Conservation (phyloP, 2,113 vertebrate species). For the Echinops telfairi region DNA sequence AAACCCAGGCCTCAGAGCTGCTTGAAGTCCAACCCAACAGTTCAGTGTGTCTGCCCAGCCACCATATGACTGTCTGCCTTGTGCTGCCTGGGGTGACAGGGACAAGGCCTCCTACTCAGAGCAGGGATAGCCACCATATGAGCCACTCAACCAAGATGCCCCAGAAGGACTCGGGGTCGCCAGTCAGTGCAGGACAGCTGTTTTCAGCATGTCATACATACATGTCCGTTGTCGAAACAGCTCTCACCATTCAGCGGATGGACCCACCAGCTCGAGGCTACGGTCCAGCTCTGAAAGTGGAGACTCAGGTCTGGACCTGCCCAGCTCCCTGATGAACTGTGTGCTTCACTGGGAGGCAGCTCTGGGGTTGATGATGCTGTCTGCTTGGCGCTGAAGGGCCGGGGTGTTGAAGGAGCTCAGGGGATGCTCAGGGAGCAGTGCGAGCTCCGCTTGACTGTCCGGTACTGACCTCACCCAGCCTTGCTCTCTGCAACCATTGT, state of each 20-base stretch:
- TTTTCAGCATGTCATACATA: conserved; percentile 59
- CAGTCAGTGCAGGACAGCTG: not conserved
- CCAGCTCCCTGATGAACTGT: not conserved
- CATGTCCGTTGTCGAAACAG: not conserved
- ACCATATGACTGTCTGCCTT: not conserved
- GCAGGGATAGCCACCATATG: not conserved
- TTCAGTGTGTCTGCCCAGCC: too few relatives aligned
- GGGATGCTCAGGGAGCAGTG: accelerated
- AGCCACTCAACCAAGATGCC: not conserved
- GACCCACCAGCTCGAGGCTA: accelerated
- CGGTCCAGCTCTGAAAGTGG: not conserved
- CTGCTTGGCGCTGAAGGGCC: not conserved
- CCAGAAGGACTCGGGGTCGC: conserved; percentile 64
- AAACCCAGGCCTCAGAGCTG: not conserved
- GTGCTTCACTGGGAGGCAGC: not conserved
- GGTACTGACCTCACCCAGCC: not conserved
- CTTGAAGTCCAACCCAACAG: not conserved
- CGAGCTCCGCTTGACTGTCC: not conserved
- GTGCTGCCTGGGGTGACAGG: not conserved
- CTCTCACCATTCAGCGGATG: too few relatives aligned
- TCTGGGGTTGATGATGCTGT: not conserved
- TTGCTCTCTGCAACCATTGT: too few relatives aligned
- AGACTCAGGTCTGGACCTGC: not conserved
- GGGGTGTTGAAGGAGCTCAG: not conserved
- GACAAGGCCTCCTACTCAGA: not conserved